Base-by-base conservation (phyloP, 1,140 invertebrate species). In the Asbolus verrucosus region DNA sequence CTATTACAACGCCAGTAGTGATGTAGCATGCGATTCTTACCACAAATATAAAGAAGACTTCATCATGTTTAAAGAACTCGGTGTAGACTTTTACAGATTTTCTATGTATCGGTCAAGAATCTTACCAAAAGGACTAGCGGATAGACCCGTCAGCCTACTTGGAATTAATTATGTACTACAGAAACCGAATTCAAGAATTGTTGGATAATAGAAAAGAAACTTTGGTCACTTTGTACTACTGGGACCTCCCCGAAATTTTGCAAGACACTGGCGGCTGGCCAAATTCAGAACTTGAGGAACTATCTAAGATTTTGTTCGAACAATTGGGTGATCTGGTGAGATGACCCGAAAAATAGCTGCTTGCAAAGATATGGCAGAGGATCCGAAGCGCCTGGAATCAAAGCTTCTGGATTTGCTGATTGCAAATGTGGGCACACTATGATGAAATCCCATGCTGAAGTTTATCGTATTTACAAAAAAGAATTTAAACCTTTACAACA, bases 51-150 rank as follows among this genome's bases (percentile, higher is more conserved):
- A 83, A 74, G 81, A 87, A 67, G 87, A 89, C 70, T 79, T 89
- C 2, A 73, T 79, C 18, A 76, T 84, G 39, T 69, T 86, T 0
- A 82, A 85, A 73, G 75, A 79, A 9, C 69, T 86, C 19, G 83
- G 83, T 3, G 85, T 87, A 1, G 73, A 82, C 36, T 82, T 80
- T 66, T 85, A 85, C 62, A 79, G 88, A 16, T 84, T 89, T 75
- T 90, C 88, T 0, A 79, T 90, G 63, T 86, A 86, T 8, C 90
- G 88, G 88, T 70, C 85, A 2, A 73, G 87, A 50, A 72, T 80
- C 39, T 66, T 80, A 61, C 79, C 79, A 33, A 65, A 24, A 6
- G 73, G 73, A 18, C 19, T 19, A 8, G 16, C 38, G 1, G 59
- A 46, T 31, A 14, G 43, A 2, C 46, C 46, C 1, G 62, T 74